These are phyloP conservation scores for Psammodynastes pulverulentus DNA, from an alignment of 2,113 vertebrate genomes.

Conservation along the genomic window DNA sequence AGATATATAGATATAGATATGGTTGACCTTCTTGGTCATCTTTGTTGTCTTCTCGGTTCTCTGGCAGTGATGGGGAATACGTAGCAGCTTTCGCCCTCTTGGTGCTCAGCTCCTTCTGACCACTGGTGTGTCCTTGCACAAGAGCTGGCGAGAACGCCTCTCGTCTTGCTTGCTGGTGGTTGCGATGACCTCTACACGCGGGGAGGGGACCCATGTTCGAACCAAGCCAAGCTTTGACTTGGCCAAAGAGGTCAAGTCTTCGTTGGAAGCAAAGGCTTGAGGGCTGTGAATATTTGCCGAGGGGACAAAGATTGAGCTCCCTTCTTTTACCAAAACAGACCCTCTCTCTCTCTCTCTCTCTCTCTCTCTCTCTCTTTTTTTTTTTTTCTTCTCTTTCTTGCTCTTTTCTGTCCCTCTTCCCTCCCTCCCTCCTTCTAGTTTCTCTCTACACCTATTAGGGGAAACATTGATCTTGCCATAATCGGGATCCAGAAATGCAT, in stretches of 20 bases:
- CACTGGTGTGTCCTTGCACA: not conserved
- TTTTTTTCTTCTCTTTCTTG: slow-evolving; percentile 48
- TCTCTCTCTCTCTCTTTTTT: slow-evolving; percentile 32
- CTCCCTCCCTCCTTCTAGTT: slow-evolving; percentile 40
- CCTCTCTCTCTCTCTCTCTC: slow-evolving; percentile 20
- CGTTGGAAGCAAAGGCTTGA: slow-evolving; percentile 37
- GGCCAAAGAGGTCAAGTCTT: slow-evolving; percentile 51
- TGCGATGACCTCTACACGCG: not conserved
- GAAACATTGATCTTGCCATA: slow-evolving; percentile 58
- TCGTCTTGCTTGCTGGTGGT: rapidly evolving
- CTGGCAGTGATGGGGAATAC: not conserved
- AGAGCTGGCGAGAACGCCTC: not conserved
- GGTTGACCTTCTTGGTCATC: slow-evolving; percentile 49
- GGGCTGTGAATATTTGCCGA: slow-evolving; percentile 53
- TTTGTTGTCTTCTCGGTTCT: slow-evolving; percentile 36
- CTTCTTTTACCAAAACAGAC: not conserved
- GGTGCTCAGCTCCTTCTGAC: not conserved
- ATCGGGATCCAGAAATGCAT: slow-evolving; percentile 57
- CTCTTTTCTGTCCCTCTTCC: slow-evolving; percentile 34
- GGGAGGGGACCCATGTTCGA: slow-evolving; percentile 37
- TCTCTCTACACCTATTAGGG: slow-evolving; percentile 29
- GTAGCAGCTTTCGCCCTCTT: not conserved
- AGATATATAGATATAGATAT: no score
- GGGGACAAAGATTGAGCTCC: slow-evolving; percentile 48
- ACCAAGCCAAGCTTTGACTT: slow-evolving; percentile 49